Evolutionary conservation across 2,888 invertebrate genomes (phyloP).

Genomic region (Dasypogon diadema): DNA sequence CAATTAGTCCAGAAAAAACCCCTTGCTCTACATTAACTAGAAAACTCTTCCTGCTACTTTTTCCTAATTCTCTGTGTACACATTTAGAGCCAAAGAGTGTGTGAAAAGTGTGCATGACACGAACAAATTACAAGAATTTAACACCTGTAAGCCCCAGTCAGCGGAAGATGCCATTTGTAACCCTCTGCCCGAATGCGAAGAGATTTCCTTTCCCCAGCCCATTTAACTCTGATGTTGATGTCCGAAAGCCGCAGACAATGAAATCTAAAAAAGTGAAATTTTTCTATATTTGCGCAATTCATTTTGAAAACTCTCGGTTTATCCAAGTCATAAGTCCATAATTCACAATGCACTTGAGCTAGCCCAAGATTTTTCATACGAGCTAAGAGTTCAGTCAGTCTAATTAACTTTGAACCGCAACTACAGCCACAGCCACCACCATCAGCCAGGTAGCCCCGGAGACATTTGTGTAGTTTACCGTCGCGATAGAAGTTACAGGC

Average conservation of each 20-base stretch:
- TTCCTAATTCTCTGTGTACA: too few species aligned
- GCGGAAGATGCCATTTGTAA: too few species aligned
- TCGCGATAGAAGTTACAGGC: background rate
- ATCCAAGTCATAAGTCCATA: slow-evolving; percentile 23
- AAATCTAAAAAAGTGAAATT: slow-evolving; percentile 45
- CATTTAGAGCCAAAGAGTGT: too few species aligned
- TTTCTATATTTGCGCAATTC: slow-evolving; percentile 40
- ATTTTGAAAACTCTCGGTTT: slow-evolving; percentile 20
- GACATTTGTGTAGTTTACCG: slow-evolving; percentile 25
- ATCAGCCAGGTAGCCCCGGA: background rate
- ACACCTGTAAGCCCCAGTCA: too few species aligned
- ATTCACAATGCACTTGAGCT: background rate
- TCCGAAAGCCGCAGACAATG: too few species aligned
- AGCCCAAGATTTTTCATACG: background rate
- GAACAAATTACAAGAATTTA: too few species aligned
- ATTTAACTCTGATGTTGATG: background rate
- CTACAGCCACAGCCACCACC: slow-evolving; percentile 35
- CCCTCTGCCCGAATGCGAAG: too few species aligned
- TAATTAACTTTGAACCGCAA: slow-evolving; percentile 38
- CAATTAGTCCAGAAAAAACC: too few species aligned
- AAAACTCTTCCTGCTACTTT: too few species aligned
- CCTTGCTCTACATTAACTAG: too few species aligned
- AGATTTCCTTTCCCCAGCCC: background rate
- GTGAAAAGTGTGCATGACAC: too few species aligned
- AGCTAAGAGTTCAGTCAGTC: background rate